These are phyloP conservation scores for Triops longicaudatus DNA, from an alignment of 1,140 invertebrate species.

Conservation along the genomic window DNA sequence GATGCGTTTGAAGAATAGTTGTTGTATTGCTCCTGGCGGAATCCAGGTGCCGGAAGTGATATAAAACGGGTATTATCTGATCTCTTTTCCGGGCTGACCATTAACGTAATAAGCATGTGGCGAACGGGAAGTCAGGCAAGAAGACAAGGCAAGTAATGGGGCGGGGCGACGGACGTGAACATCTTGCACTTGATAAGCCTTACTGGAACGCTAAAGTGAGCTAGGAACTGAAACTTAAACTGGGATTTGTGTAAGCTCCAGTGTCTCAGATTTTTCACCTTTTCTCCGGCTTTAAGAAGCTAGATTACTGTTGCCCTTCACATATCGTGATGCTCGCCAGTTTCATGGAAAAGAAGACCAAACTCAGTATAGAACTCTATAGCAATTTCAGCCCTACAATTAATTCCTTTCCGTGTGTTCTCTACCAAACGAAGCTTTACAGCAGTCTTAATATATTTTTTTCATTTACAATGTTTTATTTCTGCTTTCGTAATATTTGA, in stretches of 20 bases:
- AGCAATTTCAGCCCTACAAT: no score
- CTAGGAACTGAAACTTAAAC: background rate
- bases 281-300: background rate
- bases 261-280: background rate
- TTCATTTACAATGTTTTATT: no score
- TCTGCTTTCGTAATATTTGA: no score
- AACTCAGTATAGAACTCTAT: no score
- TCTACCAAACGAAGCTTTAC: no score
- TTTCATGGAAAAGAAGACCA: no score
- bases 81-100: background rate
- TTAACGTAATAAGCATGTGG: constrained; percentile 12
- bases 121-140: background rate
- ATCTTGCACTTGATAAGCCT: background rate
- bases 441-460: no score
- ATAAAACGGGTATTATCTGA: background rate
- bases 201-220: background rate
- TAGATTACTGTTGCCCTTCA: background rate
- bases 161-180: background rate
- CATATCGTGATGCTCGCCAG: no score
- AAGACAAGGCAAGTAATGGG: background rate
- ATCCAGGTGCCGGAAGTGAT: background rate
- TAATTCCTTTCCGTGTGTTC: no score
- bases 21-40: background rate
- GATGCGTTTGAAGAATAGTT: background rate
- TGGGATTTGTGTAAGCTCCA: background rate